Percentiles rank a stretch among this genome's conserved stretches.
Evolutionary conservation across 1,140 invertebrate genomes (phyloP).

Genomic region (Thrips palmi): DNA sequence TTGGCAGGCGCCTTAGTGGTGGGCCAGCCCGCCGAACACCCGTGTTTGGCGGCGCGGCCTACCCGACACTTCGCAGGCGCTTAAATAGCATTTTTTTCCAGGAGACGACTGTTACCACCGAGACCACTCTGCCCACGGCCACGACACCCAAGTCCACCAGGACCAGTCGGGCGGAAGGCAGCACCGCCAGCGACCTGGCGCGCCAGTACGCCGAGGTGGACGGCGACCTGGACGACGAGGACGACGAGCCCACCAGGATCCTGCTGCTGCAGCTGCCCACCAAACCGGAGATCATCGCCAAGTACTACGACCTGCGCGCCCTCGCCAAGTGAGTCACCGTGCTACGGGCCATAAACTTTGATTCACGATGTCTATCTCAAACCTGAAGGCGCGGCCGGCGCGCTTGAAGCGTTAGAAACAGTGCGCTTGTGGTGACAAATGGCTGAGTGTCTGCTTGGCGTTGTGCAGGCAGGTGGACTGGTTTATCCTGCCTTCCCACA

Average conservation of each 20-base stretch:
- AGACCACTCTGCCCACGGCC: no score
- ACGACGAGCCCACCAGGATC: slow-evolving; percentile 6
- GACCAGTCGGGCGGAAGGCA: no score
- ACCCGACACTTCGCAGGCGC: no score
- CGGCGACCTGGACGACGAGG: slow-evolving; percentile 8
- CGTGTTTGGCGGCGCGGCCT: no score
- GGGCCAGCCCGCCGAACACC: no score
- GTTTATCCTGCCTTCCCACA: slow-evolving; percentile 49
- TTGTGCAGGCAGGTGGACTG: slow-evolving; percentile 32
- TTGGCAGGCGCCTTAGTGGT: no score
- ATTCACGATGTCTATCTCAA: not conserved
- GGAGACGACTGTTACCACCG: no score
- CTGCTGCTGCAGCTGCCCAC: slow-evolving; percentile 37
- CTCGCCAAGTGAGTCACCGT: slow-evolving; percentile 29
- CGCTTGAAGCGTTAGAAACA: not conserved
- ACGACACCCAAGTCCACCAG: no score
- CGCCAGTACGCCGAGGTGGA: slow-evolving; percentile 9
- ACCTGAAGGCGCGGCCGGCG: not conserved
- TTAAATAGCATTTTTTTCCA: no score
- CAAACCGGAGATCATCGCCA: slow-evolving; percentile 40
- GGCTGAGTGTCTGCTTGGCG: slow-evolving; percentile 1
- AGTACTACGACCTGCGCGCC: slow-evolving; percentile 45
- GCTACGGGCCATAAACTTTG: not conserved
- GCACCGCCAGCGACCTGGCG: slow-evolving; percentile 1
- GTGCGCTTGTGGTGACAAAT: not conserved